Evolutionary conservation across 2,888 invertebrate genomes (phyloP).

Genomic region (Amphipyra berbera): DNA sequence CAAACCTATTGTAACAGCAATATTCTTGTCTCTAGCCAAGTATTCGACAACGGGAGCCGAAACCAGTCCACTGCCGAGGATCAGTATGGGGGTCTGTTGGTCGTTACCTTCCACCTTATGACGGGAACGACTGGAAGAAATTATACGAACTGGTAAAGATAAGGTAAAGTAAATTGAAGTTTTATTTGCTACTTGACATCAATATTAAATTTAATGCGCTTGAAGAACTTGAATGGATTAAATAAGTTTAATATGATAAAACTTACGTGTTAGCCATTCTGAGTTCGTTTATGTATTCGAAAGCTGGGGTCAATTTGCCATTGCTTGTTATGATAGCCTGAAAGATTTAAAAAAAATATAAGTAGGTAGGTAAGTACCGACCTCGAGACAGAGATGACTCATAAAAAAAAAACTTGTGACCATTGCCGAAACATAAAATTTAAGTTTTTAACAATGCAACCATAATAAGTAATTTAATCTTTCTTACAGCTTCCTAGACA

Average conservation of each 20-base stretch:
- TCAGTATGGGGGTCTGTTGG: constrained; percentile 93
- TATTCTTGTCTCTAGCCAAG: constrained; percentile 94
- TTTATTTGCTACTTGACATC: too few relatives aligned
- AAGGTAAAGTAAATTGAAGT: too few relatives aligned
- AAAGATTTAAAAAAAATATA: constrained; percentile 46
- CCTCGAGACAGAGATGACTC: too few relatives aligned
- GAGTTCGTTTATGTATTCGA: constrained; percentile 98
- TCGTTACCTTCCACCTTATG: constrained; percentile 93
- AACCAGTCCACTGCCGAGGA: constrained; percentile 98
- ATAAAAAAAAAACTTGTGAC: too few relatives aligned
- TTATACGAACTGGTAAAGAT: too few relatives aligned
- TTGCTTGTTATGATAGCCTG: constrained; percentile 99
- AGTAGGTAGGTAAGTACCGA: too few relatives aligned
- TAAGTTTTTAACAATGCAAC: too few relatives aligned
- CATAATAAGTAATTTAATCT: too few relatives aligned
- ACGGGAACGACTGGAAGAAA: constrained; percentile 89
- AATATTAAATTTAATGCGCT: too few relatives aligned
- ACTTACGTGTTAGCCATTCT: constrained; percentile 91
- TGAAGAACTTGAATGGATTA: too few relatives aligned
- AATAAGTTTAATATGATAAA: constrained; percentile 5
- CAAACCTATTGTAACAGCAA: constrained; percentile 95
- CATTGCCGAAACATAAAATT: too few relatives aligned
- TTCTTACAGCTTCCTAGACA: too few relatives aligned
- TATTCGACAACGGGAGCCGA: constrained; percentile 98
- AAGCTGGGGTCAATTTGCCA: constrained; percentile 97